Evolutionary conservation across 2,888 invertebrate genomes (phyloP), one percentile per base, ranked within the genome.

Genomic region (Blera fallax): DNA sequence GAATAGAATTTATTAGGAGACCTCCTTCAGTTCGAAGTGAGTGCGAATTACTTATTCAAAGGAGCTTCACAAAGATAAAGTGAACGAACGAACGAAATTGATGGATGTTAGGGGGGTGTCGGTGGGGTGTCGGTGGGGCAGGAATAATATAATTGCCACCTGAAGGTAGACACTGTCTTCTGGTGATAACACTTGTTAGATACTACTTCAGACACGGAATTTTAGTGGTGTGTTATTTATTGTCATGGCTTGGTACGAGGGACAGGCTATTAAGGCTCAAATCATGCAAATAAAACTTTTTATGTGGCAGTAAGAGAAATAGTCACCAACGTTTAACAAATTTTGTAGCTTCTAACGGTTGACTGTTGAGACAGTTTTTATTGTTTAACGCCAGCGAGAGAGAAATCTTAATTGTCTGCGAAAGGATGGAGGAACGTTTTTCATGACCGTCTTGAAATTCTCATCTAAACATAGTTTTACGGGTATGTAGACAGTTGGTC

Each of bases 41-140:
- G 84, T 84, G 84, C 74, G 74, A 84, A 84, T 84, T 84, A 84
- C 84, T 84, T 80, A 80, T 84, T 84, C 84, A 79, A 80, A 80
- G 64, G 64, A 69, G 80, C 34, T 62, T 64, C 69, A 32, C 56
- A 34, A 64, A 69, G 60, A 81, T 50, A 74, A 79, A 79, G 56
- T 70, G 84, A 64, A 56, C 58, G 69, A 64, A 56, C 58, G 69
- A 74, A 56, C 69, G 50, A 73, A 45, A 65, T 80, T 84, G 84
- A 84, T 84, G 80, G 74, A 84, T 84, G 80, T 58, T 73, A 4
- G 24, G 16, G 43, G 27, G 18, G 76, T 24, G 67, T 27, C 48
- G 11, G 52, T 40, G n/a, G 0, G 8, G 8, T 40, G 32, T 8
- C 8, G 21, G 58, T 7, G 65, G 8, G 18, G n/a, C 7, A 11